phyloP scores from a whole-genome alignment of 2,888 invertebrate genomes.

The Myopa tessellatipennis region DNA sequence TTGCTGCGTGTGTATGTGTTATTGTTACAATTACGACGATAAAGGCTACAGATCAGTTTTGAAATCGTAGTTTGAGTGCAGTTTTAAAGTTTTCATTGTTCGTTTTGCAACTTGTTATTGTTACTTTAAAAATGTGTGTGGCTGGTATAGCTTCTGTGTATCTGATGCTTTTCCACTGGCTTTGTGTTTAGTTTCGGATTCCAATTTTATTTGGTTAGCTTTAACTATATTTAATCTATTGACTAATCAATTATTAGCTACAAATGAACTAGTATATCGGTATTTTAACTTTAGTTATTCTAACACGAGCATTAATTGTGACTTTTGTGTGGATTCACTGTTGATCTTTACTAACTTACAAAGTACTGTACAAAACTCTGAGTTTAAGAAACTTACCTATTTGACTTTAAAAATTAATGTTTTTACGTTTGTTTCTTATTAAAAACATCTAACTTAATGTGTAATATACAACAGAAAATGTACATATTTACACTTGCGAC shows the following conservation, averaged over 20 bases:
- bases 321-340: slow-evolving; percentile 18
- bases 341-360: slow-evolving; percentile 33
- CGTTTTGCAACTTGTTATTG: not conserved
- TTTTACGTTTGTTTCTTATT: not conserved
- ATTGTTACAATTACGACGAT: slow-evolving; percentile 20
- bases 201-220: slow-evolving; percentile 15
- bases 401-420: slow-evolving; percentile 23
- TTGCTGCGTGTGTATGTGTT: slow-evolving; percentile 26
- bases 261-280: not conserved
- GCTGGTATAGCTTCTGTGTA: not conserved
- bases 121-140: slow-evolving; percentile 12
- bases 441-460: slow-evolving; percentile 29
- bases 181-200: slow-evolving; percentile 15
- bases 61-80: slow-evolving; percentile 23
- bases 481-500: slow-evolving; percentile 34
- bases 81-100: slow-evolving; percentile 30
- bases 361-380: slow-evolving; percentile 38
- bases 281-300: slow-evolving; percentile 30
- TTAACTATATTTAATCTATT: not conserved
- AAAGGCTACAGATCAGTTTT: slow-evolving; percentile 12
- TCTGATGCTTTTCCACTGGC: not conserved
- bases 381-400: slow-evolving; percentile 28
- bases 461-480: slow-evolving; percentile 34
- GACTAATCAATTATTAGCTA: slow-evolving; percentile 16
- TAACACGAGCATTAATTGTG: slow-evolving; percentile 37